Percentiles rank a stretch among this genome's conserved stretches.
Conservation (phyloP, 1,140 invertebrate genomes). For the Trichonephila clavipes region DNA sequence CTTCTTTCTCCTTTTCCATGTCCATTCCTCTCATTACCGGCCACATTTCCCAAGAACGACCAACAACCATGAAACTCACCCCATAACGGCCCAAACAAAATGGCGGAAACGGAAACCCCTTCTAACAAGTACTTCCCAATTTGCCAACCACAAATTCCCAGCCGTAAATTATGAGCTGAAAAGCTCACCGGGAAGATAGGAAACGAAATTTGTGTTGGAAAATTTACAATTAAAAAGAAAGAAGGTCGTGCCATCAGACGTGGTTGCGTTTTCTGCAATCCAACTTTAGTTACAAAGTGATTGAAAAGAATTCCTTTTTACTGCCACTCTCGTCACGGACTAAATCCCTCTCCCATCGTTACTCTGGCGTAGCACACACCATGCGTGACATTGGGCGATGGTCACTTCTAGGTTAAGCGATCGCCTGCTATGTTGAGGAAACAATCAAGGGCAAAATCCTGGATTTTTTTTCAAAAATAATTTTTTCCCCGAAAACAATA, state of each 20-base stretch:
- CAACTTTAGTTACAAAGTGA: slow-evolving; percentile 33
- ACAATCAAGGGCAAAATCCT: slow-evolving; percentile 3
- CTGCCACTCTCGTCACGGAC: slow-evolving; percentile 8
- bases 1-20: slow-evolving; percentile 11
- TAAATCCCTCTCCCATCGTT: neutral
- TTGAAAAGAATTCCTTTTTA: slow-evolving; percentile 14
- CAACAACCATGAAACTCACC: neutral
- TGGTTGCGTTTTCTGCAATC: slow-evolving; percentile 1
- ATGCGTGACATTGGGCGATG: slow-evolving; percentile 28
- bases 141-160: neutral
- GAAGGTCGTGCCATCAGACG: neutral
- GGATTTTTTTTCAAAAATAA: neutral
- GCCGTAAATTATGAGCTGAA: neutral
- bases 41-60: neutral
- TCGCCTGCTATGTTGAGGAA: neutral
- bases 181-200: neutral
- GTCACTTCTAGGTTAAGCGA: slow-evolving; percentile 17
- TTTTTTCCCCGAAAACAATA: neutral
- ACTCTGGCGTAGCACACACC: slow-evolving; percentile 28
- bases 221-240: slow-evolving; percentile 17
- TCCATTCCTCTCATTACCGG: neutral
- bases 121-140: neutral
- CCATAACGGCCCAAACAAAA: neutral
- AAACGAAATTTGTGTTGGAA: neutral
- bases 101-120: slow-evolving; percentile 12